Evolutionary conservation across 1,140 invertebrate genomes (phyloP).

Genomic region (Archivesica marissinica): DNA sequence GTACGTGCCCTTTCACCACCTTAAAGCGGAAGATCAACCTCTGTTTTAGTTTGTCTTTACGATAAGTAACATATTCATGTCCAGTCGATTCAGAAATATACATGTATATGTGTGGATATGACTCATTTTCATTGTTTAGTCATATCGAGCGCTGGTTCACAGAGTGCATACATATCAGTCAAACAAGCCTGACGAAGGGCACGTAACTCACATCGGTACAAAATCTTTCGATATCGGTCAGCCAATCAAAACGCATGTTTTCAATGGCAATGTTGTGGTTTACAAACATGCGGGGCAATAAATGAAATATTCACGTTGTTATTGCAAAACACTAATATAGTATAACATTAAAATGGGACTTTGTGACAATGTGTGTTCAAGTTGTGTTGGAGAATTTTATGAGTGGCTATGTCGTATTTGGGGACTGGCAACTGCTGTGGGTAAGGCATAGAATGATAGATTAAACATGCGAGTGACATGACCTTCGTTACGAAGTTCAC

Average conservation of each 20-base stretch:
- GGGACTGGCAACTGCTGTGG: constrained; percentile 37
- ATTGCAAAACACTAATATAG: not conserved
- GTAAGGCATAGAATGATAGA: not conserved
- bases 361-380: constrained; percentile 34
- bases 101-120: too few species aligned
- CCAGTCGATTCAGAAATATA: too few species aligned
- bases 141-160: too few species aligned
- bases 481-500: not conserved
- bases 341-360: constrained; percentile 27
- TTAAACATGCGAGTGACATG: not conserved
- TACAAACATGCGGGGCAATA: not conserved
- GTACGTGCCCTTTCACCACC: too few species aligned
- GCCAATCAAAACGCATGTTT: constrained; percentile 21
- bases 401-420: constrained; percentile 37
- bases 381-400: constrained; percentile 41
- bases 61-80: too few species aligned
- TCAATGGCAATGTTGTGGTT: constrained; percentile 18
- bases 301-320: not conserved
- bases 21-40: too few species aligned
- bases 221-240: constrained; percentile 28
- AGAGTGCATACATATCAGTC: too few species aligned
- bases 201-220: too few species aligned
- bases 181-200: too few species aligned
- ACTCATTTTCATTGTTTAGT: too few species aligned
- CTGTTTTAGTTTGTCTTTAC: too few species aligned